These are phyloP conservation scores for Drosophila lacertosa DNA, from an alignment of 1,140 invertebrate genomes.

Conservation along the genomic window DNA sequence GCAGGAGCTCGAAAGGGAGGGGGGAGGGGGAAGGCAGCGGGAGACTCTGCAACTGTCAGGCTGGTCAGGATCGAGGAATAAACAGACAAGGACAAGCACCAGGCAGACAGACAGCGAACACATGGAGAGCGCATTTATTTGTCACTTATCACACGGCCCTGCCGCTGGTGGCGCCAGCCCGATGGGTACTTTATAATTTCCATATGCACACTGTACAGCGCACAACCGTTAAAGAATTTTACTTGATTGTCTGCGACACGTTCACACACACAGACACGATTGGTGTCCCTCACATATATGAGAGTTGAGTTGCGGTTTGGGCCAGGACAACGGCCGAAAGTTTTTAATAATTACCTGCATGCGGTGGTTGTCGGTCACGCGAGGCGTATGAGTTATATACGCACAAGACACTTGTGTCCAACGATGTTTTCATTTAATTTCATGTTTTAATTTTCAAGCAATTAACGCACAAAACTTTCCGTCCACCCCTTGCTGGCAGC, in stretches of 20 bases:
- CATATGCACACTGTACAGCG: slow-evolving; percentile 34
- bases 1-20: background rate
- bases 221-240: slow-evolving; percentile 63
- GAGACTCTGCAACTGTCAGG: slow-evolving; percentile 63
- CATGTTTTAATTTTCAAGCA: slow-evolving; percentile 80
- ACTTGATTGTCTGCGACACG: slow-evolving; percentile 62
- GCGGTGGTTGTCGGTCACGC: slow-evolving; percentile 58
- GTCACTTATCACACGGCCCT: slow-evolving; percentile 72
- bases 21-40: background rate
- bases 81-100: slow-evolving; percentile 43
- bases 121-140: slow-evolving; percentile 80
- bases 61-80: slow-evolving; percentile 55
- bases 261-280: background rate
- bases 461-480: slow-evolving; percentile 69
- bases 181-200: slow-evolving; percentile 77
- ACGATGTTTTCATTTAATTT: slow-evolving; percentile 81
- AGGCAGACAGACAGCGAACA: slow-evolving; percentile 45
- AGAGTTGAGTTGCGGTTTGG: slow-evolving; percentile 49
- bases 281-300: slow-evolving; percentile 29
- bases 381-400: slow-evolving; percentile 66
- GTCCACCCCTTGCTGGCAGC: slow-evolving; percentile 17
- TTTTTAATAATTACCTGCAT: slow-evolving; percentile 81
- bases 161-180: slow-evolving; percentile 38
- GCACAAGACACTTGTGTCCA: slow-evolving; percentile 60
- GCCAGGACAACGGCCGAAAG: slow-evolving; percentile 51